phyloP scores from a whole-genome alignment of 2,888 invertebrate species.

The Liposcelis brunnea region DNA sequence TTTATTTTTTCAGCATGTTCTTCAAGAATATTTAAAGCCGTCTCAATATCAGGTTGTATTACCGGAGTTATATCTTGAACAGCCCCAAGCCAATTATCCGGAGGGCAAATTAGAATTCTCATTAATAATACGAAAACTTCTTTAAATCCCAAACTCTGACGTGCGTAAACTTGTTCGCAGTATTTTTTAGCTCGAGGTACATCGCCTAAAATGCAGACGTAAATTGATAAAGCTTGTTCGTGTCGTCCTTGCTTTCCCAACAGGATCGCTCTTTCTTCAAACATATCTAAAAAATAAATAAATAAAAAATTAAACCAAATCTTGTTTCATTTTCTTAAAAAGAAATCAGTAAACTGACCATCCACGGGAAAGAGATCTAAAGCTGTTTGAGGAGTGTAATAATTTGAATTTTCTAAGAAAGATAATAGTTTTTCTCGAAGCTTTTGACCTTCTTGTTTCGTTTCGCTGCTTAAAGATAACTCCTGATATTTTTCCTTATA shows the following conservation, averaged over 20 bases:
- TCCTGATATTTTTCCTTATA: slow-evolving; percentile 53
- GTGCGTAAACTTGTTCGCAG: slow-evolving; percentile 52
- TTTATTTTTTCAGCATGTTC: slow-evolving; percentile 72
- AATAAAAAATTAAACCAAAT: neutral
- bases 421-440: slow-evolving; percentile 46
- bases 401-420: slow-evolving; percentile 62
- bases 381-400: slow-evolving; percentile 75
- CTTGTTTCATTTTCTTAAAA: too few relatives aligned
- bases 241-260: slow-evolving; percentile 80
- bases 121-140: slow-evolving; percentile 45
- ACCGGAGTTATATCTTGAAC: slow-evolving; percentile 31
- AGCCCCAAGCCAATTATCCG: slow-evolving; percentile 25
- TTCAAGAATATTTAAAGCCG: slow-evolving; percentile 63
- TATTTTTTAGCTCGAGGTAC: slow-evolving; percentile 68
- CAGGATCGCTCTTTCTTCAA: slow-evolving; percentile 89
- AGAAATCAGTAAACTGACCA: slow-evolving; percentile 27
- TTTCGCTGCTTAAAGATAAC: slow-evolving; percentile 29
- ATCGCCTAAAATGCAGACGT: slow-evolving; percentile 73
- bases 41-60: slow-evolving; percentile 54
- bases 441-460: slow-evolving; percentile 33
- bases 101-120: slow-evolving; percentile 34
- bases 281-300: slow-evolving; percentile 34
- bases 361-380: slow-evolving; percentile 73
- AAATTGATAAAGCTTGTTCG: slow-evolving; percentile 83
- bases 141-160: slow-evolving; percentile 16